Base-by-base conservation (phyloP, 2,113 vertebrate species). In the Erythrolamprus reginae region DNA sequence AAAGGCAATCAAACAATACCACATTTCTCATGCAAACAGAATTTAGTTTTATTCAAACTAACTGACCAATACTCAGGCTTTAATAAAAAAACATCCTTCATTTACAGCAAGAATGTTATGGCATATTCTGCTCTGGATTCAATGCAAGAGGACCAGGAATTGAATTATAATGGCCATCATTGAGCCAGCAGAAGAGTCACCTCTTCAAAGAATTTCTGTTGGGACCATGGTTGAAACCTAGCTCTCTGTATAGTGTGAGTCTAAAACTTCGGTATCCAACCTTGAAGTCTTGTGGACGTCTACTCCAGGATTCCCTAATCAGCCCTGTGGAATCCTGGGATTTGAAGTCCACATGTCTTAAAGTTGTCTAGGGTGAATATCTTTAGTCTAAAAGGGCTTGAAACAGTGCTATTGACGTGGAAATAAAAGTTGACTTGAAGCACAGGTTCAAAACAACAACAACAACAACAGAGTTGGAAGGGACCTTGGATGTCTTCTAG, bases 11-110 rank as follows among this genome's bases (percentile, higher is more conserved):
- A 61, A 51, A 70, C 6, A 88, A 38, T 28, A 89, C 82, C 88
- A 5, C 10, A n/a, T 93, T 91, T 91, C 77, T 53, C 65, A 82
- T 93, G 85, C 45, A 92, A 58, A 92, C 90, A 61, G 88, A 93
- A 88, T 89, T 90, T 50, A 2, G 12, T 88, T 93, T 91, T 89
- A 12, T 47, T 50, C 53, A 88, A 90, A 19, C 8, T 88, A 92
- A 92, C 26, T 26, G 88, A 88, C 51, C 93, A 88, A 55, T 91
- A 89, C 91, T 91, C 92, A 56, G 92, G 13, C 26, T 61, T 65
- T 28, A 83, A 82, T 28, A 83, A 82, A 93, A 90, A 2, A 17
- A 8, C 87, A 82, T 86, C 23, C 56, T 52, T 90, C 77, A 3
- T 90, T 91, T 33, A 58, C 26, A 52, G 3, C 82, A 15, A 88